These are phyloP conservation scores for Rhincodon typus DNA, from an alignment of 2,797 vertebrate genomes.

Conservation along the genomic window DNA sequence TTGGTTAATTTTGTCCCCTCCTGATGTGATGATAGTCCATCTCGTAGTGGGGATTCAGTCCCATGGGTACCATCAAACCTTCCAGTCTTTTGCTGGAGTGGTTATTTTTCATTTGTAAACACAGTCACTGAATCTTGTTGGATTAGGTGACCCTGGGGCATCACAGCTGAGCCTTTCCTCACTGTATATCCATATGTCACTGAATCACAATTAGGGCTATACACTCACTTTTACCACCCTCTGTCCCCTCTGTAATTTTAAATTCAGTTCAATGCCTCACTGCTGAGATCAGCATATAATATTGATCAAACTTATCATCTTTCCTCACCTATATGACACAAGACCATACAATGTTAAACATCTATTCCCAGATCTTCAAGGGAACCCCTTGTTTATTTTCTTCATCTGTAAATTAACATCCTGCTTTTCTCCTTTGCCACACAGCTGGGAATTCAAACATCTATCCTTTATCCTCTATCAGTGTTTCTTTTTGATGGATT, in stretches of 20 bases:
- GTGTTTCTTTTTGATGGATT: not conserved
- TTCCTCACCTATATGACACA: not conserved
- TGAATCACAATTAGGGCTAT: not conserved
- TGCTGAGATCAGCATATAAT: not conserved
- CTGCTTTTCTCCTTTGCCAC: not conserved
- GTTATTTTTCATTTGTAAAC: not conserved
- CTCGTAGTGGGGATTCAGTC: not conserved
- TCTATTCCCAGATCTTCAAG: not conserved
- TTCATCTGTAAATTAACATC: not conserved
- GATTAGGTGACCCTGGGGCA: not conserved
- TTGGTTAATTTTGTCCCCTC: not conserved
- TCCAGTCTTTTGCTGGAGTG: not conserved
- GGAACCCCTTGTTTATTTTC: not conserved
- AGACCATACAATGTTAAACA: not conserved
- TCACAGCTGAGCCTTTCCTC: slow-evolving; percentile 8
- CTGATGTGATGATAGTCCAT: not conserved
- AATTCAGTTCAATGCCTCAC: not conserved
- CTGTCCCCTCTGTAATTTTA: not conserved
- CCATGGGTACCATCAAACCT: not conserved
- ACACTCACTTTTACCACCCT: not conserved
- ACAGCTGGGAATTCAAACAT: not conserved
- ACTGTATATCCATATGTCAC: not conserved
- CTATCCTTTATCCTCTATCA: not conserved
- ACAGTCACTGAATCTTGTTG: not conserved
- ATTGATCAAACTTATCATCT: not conserved